A percentile compares a stretch with the other conserved stretches of the same genome.
Conservation (phyloP, 2,888 invertebrate species). For the Morpho achilles region DNA sequence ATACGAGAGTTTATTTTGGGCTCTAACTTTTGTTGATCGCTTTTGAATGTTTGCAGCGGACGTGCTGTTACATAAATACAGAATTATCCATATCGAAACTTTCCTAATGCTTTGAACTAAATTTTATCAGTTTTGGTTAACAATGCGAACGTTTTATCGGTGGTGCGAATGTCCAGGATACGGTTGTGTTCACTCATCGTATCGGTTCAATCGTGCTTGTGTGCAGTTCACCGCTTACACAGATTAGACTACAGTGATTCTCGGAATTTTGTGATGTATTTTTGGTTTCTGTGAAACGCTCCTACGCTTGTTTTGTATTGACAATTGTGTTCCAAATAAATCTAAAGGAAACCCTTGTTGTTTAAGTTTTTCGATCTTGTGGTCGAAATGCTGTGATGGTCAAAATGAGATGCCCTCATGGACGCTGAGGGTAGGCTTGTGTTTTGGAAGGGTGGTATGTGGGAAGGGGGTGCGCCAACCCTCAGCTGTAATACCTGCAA, state of each 20-base stretch:
- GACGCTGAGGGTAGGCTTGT: constrained; percentile 69
- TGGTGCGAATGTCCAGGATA: not conserved
- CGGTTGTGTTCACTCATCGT: constrained; percentile 14
- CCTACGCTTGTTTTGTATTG: not conserved
- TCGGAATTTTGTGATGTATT: constrained; percentile 33
- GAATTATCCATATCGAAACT: constrained; percentile 3
- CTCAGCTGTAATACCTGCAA: constrained; percentile 68
- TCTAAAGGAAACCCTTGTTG: not conserved
- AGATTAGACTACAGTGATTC: constrained; percentile 30
- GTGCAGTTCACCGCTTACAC: constrained; percentile 31
- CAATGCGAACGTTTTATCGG: too few species aligned
- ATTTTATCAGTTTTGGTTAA: constrained; percentile 1
- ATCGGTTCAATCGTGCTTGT: constrained; percentile 32
- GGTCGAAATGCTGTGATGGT: constrained; percentile 22
- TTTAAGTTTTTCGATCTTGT: not conserved
- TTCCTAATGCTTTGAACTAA: not conserved
- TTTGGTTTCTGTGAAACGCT: constrained; percentile 12
- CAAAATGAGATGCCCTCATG: constrained; percentile 49
- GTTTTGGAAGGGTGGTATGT: constrained; percentile 70
- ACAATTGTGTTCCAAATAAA: not conserved
- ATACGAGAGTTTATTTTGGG: constrained; percentile 62
- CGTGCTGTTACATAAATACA: constrained; percentile 53
- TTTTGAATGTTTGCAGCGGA: constrained; percentile 48
- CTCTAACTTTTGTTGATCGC: constrained; percentile 51
- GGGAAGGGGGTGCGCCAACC: constrained; percentile 68